Evolutionary conservation across 2,113 vertebrate species (phyloP).

Genomic region (Pachypanchax playfairii): DNA sequence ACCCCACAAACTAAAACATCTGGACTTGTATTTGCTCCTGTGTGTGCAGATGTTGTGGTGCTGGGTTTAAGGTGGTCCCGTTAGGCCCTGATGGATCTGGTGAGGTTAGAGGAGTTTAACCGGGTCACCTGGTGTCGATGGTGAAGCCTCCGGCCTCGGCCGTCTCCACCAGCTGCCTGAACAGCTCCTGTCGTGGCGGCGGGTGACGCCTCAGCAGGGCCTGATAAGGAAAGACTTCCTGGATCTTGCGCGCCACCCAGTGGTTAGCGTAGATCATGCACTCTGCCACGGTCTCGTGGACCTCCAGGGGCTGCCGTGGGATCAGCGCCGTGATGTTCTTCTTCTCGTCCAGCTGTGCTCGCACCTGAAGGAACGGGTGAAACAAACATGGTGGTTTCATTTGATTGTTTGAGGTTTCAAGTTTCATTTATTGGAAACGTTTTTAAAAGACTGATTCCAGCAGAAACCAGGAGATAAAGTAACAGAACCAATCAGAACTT

Average conservation of each 20-base stretch:
- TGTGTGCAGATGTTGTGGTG: no score
- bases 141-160: conserved; percentile 85
- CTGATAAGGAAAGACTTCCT: conserved; percentile 86
- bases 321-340: conserved; percentile 89
- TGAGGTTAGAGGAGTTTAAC: not conserved
- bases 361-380: conserved; percentile 68
- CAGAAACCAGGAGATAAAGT: no score
- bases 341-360: conserved; percentile 86
- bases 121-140: conserved; percentile 85
- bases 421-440: no score
- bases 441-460: no score
- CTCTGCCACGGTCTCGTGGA: conserved; percentile 93
- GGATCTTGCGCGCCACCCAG: conserved; percentile 95
- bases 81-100: not conserved
- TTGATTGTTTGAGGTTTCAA: no score
- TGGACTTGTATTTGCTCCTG: no score
- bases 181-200: conserved; percentile 89
- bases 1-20: no score
- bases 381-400: no score
- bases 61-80: no score
- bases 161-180: conserved; percentile 85
- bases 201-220: conserved; percentile 91
- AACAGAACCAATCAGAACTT: no score
- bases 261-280: conserved; percentile 99
- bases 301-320: conserved; percentile 90